A percentile compares a stretch with the other conserved stretches of the same genome.
phyloP scores from a whole-genome alignment of 2,113 vertebrate species.

The Corvus cornix region DNA sequence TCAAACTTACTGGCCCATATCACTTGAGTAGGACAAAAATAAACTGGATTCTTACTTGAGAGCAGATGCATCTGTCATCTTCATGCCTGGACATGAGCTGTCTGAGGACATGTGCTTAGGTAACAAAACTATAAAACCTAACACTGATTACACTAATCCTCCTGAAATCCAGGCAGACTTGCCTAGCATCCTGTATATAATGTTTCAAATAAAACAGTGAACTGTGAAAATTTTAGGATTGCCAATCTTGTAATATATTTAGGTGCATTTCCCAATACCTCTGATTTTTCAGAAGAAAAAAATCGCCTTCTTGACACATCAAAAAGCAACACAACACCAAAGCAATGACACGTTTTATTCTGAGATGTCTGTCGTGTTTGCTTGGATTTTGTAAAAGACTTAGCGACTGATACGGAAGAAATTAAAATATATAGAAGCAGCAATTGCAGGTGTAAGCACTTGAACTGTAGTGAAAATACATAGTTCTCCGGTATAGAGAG shows the following conservation, averaged over 20 bases:
- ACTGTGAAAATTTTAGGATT: constrained; percentile 22
- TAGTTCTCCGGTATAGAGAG: not conserved
- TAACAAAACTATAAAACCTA: constrained; percentile 15
- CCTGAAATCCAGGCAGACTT: constrained; percentile 1
- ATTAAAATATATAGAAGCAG: not conserved
- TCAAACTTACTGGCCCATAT: not conserved
- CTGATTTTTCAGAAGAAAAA: constrained; percentile 9
- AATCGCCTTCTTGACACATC: not conserved
- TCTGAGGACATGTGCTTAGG: constrained; percentile 29
- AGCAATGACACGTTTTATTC: not conserved
- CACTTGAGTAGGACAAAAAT: not conserved
- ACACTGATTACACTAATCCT: constrained; percentile 37
- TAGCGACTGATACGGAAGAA: not conserved
- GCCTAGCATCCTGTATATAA: not conserved
- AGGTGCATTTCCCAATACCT: not conserved
- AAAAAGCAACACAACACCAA: not conserved
- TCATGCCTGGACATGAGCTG: not conserved
- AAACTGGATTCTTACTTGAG: not conserved
- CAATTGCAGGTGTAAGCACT: not conserved
- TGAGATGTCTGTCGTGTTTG: not conserved
- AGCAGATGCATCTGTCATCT: not conserved
- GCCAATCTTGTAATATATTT: not conserved
- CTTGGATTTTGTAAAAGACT: not conserved
- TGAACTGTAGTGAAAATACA: not conserved
- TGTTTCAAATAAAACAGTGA: constrained; percentile 19